Percentiles rank a stretch among this genome's conserved stretches.
These are phyloP conservation scores for Protonemura montana DNA, from an alignment of 2,888 invertebrate genomes.

Conservation along the genomic window DNA sequence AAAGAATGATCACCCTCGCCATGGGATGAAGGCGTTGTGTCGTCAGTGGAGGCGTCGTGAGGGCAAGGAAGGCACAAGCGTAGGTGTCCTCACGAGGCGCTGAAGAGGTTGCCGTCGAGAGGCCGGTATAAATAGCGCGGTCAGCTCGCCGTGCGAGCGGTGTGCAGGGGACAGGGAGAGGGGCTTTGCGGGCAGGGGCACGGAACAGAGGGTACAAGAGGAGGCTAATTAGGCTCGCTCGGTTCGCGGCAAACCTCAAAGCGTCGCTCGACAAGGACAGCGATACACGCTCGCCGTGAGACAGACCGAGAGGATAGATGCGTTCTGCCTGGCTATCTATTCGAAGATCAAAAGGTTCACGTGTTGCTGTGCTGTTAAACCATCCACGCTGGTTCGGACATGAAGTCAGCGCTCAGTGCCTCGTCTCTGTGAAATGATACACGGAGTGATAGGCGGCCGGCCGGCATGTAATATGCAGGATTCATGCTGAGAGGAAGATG, in stretches of 20 bases:
- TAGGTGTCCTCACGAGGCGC: no score
- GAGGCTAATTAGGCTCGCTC: neutral
- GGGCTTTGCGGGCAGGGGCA: neutral
- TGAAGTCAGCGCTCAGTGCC: neutral
- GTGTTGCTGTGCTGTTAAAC: neutral
- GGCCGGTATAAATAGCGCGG: neutral
- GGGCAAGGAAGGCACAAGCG: neutral
- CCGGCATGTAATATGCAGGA: neutral
- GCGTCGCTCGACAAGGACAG: neutral
- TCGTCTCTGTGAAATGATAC: neutral
- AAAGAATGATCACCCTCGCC: no score
- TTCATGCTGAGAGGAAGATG: neutral
- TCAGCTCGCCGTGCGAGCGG: neutral
- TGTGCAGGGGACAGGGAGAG: neutral
- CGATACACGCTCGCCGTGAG: neutral
- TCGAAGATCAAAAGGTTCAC: neutral
- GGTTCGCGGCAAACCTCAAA: neutral
- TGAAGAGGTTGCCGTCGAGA: neutral
- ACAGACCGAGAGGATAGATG: neutral
- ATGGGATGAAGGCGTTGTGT: no score
- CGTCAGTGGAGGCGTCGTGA: neutral
- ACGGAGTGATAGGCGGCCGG: neutral
- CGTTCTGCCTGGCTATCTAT: neutral
- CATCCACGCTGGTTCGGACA: no score
- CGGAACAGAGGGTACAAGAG: neutral